Evolutionary conservation across 53 echinoderm and acorn worm genomes (phyloP), one percentile per base, ranked within the genome.

Genomic region (Holothuria scabra): DNA sequence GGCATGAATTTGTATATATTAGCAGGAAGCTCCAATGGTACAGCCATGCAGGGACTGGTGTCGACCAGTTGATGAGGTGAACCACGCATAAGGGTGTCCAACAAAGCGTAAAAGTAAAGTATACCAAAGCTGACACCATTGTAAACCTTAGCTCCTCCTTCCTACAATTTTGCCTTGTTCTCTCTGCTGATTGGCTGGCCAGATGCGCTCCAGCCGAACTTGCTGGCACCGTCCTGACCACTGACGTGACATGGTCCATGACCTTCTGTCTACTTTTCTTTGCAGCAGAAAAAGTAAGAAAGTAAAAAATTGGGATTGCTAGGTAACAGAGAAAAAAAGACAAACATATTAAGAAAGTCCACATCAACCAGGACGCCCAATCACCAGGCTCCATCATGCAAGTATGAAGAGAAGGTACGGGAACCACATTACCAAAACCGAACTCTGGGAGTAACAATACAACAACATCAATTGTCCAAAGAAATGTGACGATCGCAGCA

Each of bases 61-160:
- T 70, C 18, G 60, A 23, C 65, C 84, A 70, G 28, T 92, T 86
- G 41, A 89, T 67, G 30, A 92, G 76, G 41, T 89, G 85, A 7
- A 86, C 84, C 5, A 89, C 59, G 29, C 85, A 79, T n/a, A 88
- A 55, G 0, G 95, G 95, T 35, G 90, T 74, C 95, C 95, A 95
- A 24, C 88, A 88, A 1, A 95, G 32, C 37, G 86, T 75, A 19
- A 93, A 83, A 0, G 86, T 46, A 2, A 85, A 5, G 55, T 78
- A 92, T 3, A 95, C 92, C 56, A 93, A 67, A 44, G 84, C 85
- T 35, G 90, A 86, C n/a, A 92, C 84, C 37, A 88, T 85, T 8
- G 95, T 95, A 84, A 90, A 79, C 13, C 92, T 83, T 13, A 90
- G 74, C 52, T 92, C 93, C 23, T 88, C 90, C 30, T 92, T 92